Evolutionary conservation across 2,113 vertebrate species (phyloP), one percentile per base, ranked within the genome.

Genomic region (Malaclemys terrapin): DNA sequence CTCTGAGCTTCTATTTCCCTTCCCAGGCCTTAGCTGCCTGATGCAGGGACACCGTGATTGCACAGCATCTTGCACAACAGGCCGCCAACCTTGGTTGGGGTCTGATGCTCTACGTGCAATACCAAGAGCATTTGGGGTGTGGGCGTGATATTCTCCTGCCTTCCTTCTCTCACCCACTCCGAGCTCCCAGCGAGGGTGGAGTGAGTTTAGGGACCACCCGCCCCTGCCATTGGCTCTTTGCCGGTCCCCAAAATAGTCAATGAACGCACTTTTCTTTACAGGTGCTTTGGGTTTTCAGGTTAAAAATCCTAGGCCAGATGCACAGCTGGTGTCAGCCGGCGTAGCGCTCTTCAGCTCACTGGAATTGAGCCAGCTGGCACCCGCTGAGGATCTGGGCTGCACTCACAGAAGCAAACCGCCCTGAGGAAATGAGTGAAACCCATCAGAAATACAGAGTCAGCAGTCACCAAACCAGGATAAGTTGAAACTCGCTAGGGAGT

Each of bases 271-370:
- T 47, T 27, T 47, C 75, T 47, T 47, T 45, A 78, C 95, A 83
- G 65, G 19, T 94, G 92, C 57, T 96, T 52, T 89, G 85, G 82
- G 83, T 20, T 72, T 10, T 2, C 17, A 38, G 84, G 53, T 81
- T 62, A 1, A 85, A 80, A 45, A 27, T 8, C 17, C 87, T 78
- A 93, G 72, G 94, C n/a, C 87, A 82, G 91, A 79, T n/a, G 93
- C 82, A 94, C 69, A 89, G 92, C 91, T 96, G 91, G 92, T 95
- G 93, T 81, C 96, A 95, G 91, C 35, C 87, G 88, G 83, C 1
- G 2, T 82, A 14, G 53, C 86, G 89, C 89, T 0, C 90, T 93
- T 86, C 93, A 87, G 56, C 62, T n/a, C 5, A 1, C 31, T 80
- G 8, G 72, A 17, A 78, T 78, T 89, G 72, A 16, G 11, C 1